Base-by-base conservation (phyloP, 2,113 vertebrate genomes). In the Echinops telfairi region DNA sequence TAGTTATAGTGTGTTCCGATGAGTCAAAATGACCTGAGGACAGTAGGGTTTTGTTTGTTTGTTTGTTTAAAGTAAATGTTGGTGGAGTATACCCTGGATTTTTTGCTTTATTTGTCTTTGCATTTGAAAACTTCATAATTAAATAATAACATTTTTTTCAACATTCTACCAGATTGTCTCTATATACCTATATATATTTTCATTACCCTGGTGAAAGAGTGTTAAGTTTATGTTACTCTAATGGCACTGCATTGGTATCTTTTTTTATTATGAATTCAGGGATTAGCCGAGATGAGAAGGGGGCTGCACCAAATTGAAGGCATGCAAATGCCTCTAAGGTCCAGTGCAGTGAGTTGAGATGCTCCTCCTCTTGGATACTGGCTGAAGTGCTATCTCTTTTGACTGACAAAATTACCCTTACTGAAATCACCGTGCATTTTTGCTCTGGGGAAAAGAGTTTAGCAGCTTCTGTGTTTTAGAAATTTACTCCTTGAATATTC, bases 81-180 rank as follows among this genome's bases (percentile, higher is more conserved):
- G 5, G 47, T 53, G 47, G 47, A 6, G 2, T 53, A 53, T 53
- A 53, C 47, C 47, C 47, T 10, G 27, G 29, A 0, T 57, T 70
- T 79, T 80, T 88, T 53, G 40, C 5, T 83, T 58, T n/a, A 64
- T 68, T 57, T 78, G 47, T 73, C 83, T 80, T 31, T 87, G 11
- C 6, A 6, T 73, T 19, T 92, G 22, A 93, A 94, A 68, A 71
- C 20, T 85, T 86, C 29, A 36, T 75, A n/a, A 68, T 10, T 95
- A 62, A 84, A 77, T 60, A 86, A 75, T 53, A 25, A 33, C 77
- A 66, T 66, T 88, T 93, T 82, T 47, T 38, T 36, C 17, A 58
- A 3, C 33, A 31, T 79, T n/a, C 68, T 40, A 38, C 9, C 22
- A 86, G 68, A 27, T 29, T 73, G 0, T 81, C 68, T 2, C 4